A percentile compares a stretch with the other conserved stretches of the same genome.
Conservation (phyloP, 2,113 vertebrate species). For the Notiomystis cincta region DNA sequence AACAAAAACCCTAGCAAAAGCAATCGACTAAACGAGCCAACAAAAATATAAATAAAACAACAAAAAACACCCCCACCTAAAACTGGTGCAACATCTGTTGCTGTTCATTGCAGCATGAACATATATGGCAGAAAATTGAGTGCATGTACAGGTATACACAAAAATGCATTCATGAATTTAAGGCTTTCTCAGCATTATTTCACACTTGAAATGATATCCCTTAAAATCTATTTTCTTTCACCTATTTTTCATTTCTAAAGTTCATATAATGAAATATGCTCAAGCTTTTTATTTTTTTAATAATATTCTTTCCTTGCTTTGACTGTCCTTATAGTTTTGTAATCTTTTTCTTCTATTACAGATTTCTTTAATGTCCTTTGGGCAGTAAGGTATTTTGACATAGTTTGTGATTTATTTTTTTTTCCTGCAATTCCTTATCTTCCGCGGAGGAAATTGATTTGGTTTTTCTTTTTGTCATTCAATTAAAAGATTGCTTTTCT, state of each 20-base stretch:
- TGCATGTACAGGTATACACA: background rate
- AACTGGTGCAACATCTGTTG: background rate
- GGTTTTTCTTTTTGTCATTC: slow-evolving; percentile 62
- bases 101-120: background rate
- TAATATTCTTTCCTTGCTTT: background rate
- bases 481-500: slow-evolving; percentile 66
- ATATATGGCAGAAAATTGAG: background rate
- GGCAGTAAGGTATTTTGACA: slow-evolving; percentile 30
- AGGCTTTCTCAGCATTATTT: background rate
- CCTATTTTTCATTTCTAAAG: background rate
- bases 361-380: slow-evolving; percentile 23
- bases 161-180: background rate
- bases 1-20: background rate
- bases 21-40: background rate
- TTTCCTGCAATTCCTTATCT: slow-evolving; percentile 52
- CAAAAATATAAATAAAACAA: background rate
- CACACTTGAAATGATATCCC: background rate
- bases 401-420: slow-evolving; percentile 61
- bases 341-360: slow-evolving; percentile 6
- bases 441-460: slow-evolving; percentile 45
- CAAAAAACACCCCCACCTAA: background rate
- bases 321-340: background rate
- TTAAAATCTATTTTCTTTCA: background rate
- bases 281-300: background rate
- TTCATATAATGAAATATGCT: background rate